Evolutionary conservation across 2,797 vertebrate genomes (phyloP), one percentile per base, ranked within the genome.

Genomic region (Ara ararauna): DNA sequence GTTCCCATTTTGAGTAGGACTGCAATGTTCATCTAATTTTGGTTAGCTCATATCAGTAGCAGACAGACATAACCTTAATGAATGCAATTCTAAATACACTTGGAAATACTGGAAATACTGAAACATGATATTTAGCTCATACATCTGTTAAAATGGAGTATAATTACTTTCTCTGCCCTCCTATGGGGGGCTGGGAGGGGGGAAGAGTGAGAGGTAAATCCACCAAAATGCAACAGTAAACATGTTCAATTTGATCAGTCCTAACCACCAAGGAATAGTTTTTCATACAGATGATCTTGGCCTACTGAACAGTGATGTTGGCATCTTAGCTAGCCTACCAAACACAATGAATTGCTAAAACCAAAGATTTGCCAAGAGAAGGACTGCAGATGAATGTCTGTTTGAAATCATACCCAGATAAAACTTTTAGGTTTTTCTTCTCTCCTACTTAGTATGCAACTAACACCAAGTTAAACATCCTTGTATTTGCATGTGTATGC

Each of bases 111-210:
- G n/a, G 40, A 47, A 51, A 20, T 65, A 32, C n/a, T 40, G 38
- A 61, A 85, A 74, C 10, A 13, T 9, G 22, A 36, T 7, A 5
- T 47, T 62, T 44, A 44, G 45, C 16, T 53, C 6, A 20, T 40
- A 50, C 0, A 0, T 53, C 14, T 60, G 15, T 65, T 44, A 38
- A 89, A 86, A 83, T 9, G 6, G n/a, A 66, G 26, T 11, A 18
- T 11, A 20, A 60, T 29, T 61, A 22, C 21, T 32, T 38, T 61
- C 16, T 13, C 21, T 66, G 19, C 10, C 54, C 16, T 13, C 15
- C 11, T 53, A 1, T 9, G 56, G 14, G 54, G 50, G 3, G 9
- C 24, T 2, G 2, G 9, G 2, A 7, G 7, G 4, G 21, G 9
- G 3, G 6, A 54, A 47, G 47, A n/a, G 22, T 11, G 56, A 58